A percentile compares a stretch with the other conserved stretches of the same genome.
phyloP scores from a whole-genome alignment of 2,113 vertebrate species.

The Pampusana beccarii region DNA sequence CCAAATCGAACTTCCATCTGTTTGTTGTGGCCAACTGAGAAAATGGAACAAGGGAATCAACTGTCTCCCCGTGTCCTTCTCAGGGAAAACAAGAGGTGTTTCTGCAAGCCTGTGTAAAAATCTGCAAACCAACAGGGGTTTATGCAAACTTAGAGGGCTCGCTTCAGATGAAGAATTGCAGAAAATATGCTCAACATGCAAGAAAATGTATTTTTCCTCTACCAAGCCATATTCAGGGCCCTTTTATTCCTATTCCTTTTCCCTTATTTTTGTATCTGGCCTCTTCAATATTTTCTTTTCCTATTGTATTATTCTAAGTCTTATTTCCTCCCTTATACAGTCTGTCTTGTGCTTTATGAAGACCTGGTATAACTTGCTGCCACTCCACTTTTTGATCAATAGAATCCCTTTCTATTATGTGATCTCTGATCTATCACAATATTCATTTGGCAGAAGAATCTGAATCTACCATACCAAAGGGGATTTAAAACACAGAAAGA shows the following conservation, averaged over 20 bases:
- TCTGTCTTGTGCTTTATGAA: neutral
- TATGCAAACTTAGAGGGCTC: neutral
- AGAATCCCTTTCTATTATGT: neutral
- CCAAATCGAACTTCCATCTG: neutral
- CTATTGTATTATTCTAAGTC: neutral
- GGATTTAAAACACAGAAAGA: neutral
- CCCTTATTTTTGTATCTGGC: neutral
- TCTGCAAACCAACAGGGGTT: neutral
- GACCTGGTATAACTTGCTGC: neutral
- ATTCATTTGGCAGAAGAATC: neutral
- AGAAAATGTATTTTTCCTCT: constrained; percentile 3
- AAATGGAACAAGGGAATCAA: neutral
- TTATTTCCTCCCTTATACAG: neutral
- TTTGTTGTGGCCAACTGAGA: neutral
- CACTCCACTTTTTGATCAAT: neutral
- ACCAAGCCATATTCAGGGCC: neutral
- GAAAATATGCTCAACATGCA: neutral
- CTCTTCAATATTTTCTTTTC: neutral
- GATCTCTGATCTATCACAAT: neutral
- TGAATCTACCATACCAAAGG: neutral
- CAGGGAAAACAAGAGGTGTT: too few species aligned
- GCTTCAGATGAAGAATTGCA: neutral
- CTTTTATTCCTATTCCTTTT: neutral
- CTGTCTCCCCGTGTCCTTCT: neutral
- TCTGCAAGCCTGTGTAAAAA: neutral